These are phyloP conservation scores for Drosophila mimica DNA, from an alignment of 2,888 invertebrate genomes.

Conservation along the genomic window DNA sequence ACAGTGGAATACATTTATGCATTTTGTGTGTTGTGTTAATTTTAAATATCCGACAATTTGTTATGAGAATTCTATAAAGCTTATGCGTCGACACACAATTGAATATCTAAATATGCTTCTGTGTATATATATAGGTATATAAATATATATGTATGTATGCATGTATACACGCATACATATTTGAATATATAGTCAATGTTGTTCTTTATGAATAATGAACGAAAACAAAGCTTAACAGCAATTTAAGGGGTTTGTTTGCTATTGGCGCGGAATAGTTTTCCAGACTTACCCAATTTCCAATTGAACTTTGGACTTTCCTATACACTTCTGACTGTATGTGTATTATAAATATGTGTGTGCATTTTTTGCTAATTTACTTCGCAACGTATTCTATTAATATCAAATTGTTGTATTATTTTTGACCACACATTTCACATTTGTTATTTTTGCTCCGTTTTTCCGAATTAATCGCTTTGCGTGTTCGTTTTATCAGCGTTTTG, in stretches of 20 bases:
- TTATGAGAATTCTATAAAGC: slow-evolving; percentile 33
- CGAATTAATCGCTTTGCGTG: slow-evolving; percentile 39
- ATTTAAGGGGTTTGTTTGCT: not conserved
- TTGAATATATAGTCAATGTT: slow-evolving; percentile 10
- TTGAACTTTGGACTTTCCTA: slow-evolving; percentile 34
- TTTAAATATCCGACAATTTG: slow-evolving; percentile 54
- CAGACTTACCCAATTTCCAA: slow-evolving; percentile 43
- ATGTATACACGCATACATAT: not conserved
- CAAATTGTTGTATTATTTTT: slow-evolving; percentile 38
- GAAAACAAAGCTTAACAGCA: slow-evolving; percentile 34
- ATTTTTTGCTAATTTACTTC: slow-evolving; percentile 4
- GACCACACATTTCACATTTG: slow-evolving; percentile 40
- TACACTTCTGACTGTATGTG: not conserved
- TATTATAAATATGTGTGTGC: not conserved
- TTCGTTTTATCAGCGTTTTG: slow-evolving; percentile 46
- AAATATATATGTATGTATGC: not conserved
- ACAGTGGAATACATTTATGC: slow-evolving; percentile 37
- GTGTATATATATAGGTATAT: not conserved
- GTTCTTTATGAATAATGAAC: slow-evolving; percentile 31
- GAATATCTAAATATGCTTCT: slow-evolving; percentile 12
- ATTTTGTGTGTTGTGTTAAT: slow-evolving; percentile 60
- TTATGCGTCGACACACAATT: slow-evolving; percentile 34
- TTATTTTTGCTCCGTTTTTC: slow-evolving; percentile 25
- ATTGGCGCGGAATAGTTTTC: not conserved
- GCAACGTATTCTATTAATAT: slow-evolving; percentile 63